Percentiles rank a stretch among this genome's conserved stretches.
phyloP scores from a whole-genome alignment of 2,113 vertebrate genomes.

The Clarias macrocephalus region DNA sequence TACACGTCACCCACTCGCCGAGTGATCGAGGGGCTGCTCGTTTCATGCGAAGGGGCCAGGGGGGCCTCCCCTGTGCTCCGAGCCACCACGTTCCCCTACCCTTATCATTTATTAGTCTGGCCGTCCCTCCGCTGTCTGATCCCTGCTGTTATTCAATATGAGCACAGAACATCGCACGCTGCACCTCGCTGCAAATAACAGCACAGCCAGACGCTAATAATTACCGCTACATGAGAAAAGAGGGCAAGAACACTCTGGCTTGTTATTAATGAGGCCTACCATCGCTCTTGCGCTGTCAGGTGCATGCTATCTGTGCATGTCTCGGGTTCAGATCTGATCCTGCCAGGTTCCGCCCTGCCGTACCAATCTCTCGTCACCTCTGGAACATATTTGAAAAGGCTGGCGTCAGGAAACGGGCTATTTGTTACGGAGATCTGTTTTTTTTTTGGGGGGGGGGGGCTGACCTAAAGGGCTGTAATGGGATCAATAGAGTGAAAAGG shows the following conservation, averaged over 20 bases:
- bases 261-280: constrained; percentile 54
- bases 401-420: constrained; percentile 59
- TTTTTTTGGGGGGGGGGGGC: background rate
- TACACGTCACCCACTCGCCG: constrained; percentile 36
- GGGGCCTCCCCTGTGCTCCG: constrained; percentile 38
- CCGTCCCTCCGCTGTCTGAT: constrained; percentile 41
- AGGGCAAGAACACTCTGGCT: constrained; percentile 45
- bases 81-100: constrained; percentile 27
- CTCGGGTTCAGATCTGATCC: constrained; percentile 44
- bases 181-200: constrained; percentile 43
- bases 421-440: constrained; percentile 52
- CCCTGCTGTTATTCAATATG: constrained; percentile 55
- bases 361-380: constrained; percentile 35
- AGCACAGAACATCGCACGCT: constrained; percentile 19
- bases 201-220: constrained; percentile 53
- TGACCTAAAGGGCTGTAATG: constrained; percentile 46
- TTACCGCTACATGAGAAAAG: constrained; percentile 37
- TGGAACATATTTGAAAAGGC: constrained; percentile 55
- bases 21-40: constrained; percentile 45
- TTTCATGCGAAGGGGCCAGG: constrained; percentile 39
- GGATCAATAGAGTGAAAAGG: constrained; percentile 35
- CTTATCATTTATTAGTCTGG: constrained; percentile 60
- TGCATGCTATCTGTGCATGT: constrained; percentile 22
- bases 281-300: constrained; percentile 48
- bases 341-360: constrained; percentile 22